Percentiles rank a stretch among this genome's conserved stretches.
Conservation (phyloP, 1,140 invertebrate genomes). For the Physella acuta region DNA sequence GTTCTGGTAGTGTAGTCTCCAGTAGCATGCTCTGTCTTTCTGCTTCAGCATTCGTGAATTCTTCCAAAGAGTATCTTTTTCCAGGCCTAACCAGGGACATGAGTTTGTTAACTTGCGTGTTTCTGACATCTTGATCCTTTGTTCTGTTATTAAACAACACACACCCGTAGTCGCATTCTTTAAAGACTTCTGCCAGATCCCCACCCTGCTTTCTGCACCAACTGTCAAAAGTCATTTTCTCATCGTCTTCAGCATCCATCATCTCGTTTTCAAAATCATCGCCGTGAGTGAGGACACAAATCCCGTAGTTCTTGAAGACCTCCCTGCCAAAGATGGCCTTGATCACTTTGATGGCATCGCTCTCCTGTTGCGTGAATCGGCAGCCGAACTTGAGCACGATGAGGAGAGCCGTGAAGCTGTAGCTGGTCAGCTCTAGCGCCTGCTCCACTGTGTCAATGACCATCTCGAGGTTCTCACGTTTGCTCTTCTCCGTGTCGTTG, state of each 20-base stretch:
- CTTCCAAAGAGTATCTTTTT: no score
- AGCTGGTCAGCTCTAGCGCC: neutral
- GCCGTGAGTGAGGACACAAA: neutral
- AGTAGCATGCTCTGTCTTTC: no score
- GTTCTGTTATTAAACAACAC: no score
- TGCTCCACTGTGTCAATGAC: neutral
- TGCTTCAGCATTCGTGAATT: no score
- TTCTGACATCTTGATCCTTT: no score
- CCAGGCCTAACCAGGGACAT: no score
- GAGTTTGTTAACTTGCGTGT: no score
- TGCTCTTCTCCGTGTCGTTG: neutral
- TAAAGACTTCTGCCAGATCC: no score
- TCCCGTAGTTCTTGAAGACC: neutral
- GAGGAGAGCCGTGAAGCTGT: neutral
- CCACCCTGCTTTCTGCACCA: no score
- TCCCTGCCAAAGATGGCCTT: neutral
- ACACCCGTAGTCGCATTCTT: no score
- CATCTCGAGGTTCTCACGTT: neutral
- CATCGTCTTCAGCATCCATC: neutral
- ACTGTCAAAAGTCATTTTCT: no score
- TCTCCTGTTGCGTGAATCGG: neutral
- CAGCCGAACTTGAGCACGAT: neutral
- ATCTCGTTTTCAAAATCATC: neutral
- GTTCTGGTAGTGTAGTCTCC: no score
- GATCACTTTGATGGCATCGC: neutral